phyloP scores from a whole-genome alignment of 2,888 invertebrate genomes.

The Pycnomerus fuliginosus region DNA sequence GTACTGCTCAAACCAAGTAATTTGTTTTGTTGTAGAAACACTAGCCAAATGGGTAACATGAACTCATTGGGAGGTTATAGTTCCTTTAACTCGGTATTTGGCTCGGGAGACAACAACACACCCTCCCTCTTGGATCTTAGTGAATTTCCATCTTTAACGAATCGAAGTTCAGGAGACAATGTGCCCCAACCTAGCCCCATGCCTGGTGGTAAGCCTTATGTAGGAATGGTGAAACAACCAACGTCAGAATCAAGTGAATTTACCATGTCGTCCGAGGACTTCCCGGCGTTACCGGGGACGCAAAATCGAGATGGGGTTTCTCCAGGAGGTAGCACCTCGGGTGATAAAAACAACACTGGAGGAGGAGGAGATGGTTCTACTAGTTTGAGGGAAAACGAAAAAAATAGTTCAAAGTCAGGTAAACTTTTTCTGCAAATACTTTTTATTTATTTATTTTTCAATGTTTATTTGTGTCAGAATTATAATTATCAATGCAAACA shows the following conservation, averaged over 20 bases:
- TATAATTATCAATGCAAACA: too few relatives aligned
- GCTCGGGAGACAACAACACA: conserved; percentile 61
- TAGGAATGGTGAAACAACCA: conserved; percentile 95
- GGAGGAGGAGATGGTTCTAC: conserved; percentile 40
- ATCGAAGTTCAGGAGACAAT: conserved; percentile 74
- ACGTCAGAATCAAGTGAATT: conserved; percentile 90
- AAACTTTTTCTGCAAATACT: too few relatives aligned
- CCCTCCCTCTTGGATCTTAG: conserved; percentile 88
- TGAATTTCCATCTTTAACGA: conserved; percentile 90
- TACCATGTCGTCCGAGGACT: conserved; percentile 98
- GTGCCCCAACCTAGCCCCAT: conserved; percentile 80
- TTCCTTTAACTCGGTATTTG: conserved; percentile 80
- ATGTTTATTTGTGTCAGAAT: too few relatives aligned
- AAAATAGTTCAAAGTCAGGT: conserved; percentile 44
- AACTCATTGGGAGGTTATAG: conserved; percentile 63
- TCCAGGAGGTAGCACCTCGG: conserved; percentile 57
- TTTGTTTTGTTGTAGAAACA: conserved; percentile 52
- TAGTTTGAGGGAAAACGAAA: conserved; percentile 40
- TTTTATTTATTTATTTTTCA: too few relatives aligned
- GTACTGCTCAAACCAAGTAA: conserved; percentile 5
- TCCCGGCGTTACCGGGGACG: conserved; percentile 97
- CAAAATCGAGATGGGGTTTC: conserved; percentile 69
- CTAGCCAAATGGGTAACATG: conserved; percentile 60
- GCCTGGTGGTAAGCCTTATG: conserved; percentile 91
- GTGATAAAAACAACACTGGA: conserved; percentile 35